Evolutionary conservation across 2,888 invertebrate genomes (phyloP).

Genomic region (Spilosoma lubricipeda): DNA sequence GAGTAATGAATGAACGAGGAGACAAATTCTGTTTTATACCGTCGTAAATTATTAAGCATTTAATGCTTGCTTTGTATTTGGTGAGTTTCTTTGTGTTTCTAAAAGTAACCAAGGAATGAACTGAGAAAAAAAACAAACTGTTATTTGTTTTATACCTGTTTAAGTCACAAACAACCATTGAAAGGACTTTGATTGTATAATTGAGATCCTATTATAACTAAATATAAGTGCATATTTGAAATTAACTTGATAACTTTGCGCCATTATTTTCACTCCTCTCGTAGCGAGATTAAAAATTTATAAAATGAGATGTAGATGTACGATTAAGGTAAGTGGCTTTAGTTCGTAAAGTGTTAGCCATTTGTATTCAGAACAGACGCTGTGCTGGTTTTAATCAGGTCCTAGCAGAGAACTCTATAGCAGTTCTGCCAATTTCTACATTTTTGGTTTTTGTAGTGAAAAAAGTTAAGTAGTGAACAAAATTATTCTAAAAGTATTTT

Average conservation of each 20-base stretch:
- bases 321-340: constrained; percentile 30
- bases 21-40: constrained; percentile 58
- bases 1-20: constrained; percentile 58
- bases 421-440: no score
- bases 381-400: constrained; percentile 25
- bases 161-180: background rate
- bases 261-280: background rate
- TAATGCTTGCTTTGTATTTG: constrained; percentile 56
- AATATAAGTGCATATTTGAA: background rate
- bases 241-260: background rate
- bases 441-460: no score
- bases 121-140: background rate
- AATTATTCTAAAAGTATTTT: background rate
- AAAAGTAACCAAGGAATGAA: background rate
- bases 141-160: background rate
- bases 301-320: constrained; percentile 25
- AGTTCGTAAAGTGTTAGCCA: constrained; percentile 5
- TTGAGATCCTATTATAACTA: background rate
- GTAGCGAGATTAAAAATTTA: background rate
- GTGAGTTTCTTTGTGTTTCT: constrained; percentile 24
- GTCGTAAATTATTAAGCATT: constrained; percentile 64
- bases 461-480: no score
- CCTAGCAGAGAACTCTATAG: constrained; percentile 17
- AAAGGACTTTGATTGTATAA: background rate
- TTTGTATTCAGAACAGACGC: constrained; percentile 39